Conservation (phyloP, 2,113 vertebrate genomes). For the Amphiprion percula region DNA sequence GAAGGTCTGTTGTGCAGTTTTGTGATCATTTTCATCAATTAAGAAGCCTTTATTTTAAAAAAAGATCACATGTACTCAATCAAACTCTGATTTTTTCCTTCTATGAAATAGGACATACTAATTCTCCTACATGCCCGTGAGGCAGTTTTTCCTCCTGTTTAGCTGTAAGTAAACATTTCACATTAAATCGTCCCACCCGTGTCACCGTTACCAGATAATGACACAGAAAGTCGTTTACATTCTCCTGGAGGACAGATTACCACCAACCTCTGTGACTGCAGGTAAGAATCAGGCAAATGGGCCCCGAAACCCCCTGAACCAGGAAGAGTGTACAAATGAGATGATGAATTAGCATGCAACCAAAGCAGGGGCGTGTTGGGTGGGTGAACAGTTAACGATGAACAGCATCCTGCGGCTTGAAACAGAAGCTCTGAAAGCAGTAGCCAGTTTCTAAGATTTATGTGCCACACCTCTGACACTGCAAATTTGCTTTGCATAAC, state of each 20-base stretch:
- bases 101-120: too few species aligned
- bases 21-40: too few species aligned
- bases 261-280: constrained; percentile 47
- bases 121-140: neutral
- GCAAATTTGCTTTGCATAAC: neutral
- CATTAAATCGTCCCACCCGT: neutral
- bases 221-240: constrained; percentile 33
- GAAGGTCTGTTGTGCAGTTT: too few species aligned
- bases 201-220: constrained; percentile 4
- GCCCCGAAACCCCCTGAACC: neutral
- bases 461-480: neutral
- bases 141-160: constrained; percentile 3
- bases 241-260: constrained; percentile 35
- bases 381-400: neutral
- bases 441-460: neutral
- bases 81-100: too few species aligned
- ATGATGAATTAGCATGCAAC: neutral
- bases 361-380: too few species aligned
- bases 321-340: constrained; percentile 22
- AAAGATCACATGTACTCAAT: too few species aligned
- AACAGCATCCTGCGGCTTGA: neutral
- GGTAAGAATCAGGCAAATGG: constrained; percentile 54
- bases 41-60: too few species aligned
- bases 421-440: neutral
- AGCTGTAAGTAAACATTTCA: neutral